A percentile compares a stretch with the other conserved stretches of the same genome.
Evolutionary conservation across 2,888 invertebrate species (phyloP).

Genomic region (Cynaeus angustus): DNA sequence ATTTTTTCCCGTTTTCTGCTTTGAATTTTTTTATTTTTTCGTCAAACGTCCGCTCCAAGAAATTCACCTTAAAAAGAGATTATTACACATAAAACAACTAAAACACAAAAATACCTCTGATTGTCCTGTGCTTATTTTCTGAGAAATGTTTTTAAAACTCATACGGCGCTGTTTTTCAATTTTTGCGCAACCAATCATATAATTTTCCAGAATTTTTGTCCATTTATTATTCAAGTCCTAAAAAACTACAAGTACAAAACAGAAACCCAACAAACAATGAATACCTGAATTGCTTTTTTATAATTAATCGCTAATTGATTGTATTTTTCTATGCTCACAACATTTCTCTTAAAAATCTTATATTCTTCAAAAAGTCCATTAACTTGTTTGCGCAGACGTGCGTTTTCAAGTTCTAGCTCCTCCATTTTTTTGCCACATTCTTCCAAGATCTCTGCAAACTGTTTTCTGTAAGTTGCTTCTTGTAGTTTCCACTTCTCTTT

Average conservation of each 20-base stretch:
- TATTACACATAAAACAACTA: neutral
- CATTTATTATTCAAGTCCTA: slow-evolving; percentile 73
- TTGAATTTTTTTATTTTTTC: slow-evolving; percentile 46
- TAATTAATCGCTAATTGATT: slow-evolving; percentile 47
- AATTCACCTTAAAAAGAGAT: slow-evolving; percentile 42
- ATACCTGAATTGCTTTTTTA: slow-evolving; percentile 41
- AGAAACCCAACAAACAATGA: neutral
- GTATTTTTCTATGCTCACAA: slow-evolving; percentile 33
- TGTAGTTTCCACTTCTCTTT: slow-evolving; percentile 58
- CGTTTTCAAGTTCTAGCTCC: slow-evolving; percentile 58
- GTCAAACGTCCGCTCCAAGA: slow-evolving; percentile 46
- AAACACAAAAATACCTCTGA: slow-evolving; percentile 54
- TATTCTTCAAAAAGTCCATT: slow-evolving; percentile 53
- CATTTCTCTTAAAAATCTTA: slow-evolving; percentile 49
- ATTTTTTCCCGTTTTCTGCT: neutral
- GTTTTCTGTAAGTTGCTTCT: slow-evolving; percentile 60
- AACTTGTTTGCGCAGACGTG: slow-evolving; percentile 51
- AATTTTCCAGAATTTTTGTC: slow-evolving; percentile 94
- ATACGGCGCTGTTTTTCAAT: slow-evolving; percentile 56
- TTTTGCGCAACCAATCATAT: slow-evolving; percentile 55
- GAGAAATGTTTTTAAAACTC: slow-evolving; percentile 53
- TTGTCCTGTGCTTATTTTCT: slow-evolving; percentile 55
- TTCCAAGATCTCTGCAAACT: slow-evolving; percentile 57
- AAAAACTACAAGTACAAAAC: slow-evolving; percentile 29
- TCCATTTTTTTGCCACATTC: slow-evolving; percentile 60